Evolutionary conservation across 1,140 invertebrate genomes (phyloP).

Genomic region (Neelides sp.): DNA sequence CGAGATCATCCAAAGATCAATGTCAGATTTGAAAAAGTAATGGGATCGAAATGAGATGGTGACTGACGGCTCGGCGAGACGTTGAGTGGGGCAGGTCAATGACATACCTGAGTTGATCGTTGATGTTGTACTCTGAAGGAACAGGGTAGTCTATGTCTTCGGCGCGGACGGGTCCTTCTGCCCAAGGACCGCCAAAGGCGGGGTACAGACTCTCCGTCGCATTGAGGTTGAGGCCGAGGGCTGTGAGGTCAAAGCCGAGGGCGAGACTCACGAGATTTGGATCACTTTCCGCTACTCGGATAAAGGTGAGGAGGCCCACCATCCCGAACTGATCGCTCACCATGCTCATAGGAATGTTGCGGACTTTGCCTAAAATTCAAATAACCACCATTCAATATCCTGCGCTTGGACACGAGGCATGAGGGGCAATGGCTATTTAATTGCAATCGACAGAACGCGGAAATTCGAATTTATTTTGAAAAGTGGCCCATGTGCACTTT

Average conservation of each 20-base stretch:
- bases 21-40: too few species aligned
- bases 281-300: conserved; percentile 91
- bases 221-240: conserved; percentile 93
- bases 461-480: too few species aligned
- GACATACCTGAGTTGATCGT: conserved; percentile 38
- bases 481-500: too few species aligned
- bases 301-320: conserved; percentile 92
- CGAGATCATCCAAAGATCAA: too few species aligned
- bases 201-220: conserved; percentile 92
- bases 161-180: conserved; percentile 89
- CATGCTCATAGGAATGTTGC: conserved; percentile 96
- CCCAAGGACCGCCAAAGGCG: conserved; percentile 96
- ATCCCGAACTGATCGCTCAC: conserved; percentile 99
- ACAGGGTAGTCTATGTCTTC: conserved; percentile 99
- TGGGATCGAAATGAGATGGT: too few species aligned
- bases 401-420: too few species aligned
- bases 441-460: too few species aligned
- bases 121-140: conserved; percentile 96
- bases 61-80: too few species aligned
- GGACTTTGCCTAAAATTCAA: conserved; percentile 73
- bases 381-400: too few species aligned
- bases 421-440: too few species aligned
- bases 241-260: conserved; percentile 91
- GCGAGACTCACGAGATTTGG: conserved; percentile 88
- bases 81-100: too few species aligned